Evolutionary conservation across 2,888 invertebrate genomes (phyloP).

Genomic region (Agrotis segetum): DNA sequence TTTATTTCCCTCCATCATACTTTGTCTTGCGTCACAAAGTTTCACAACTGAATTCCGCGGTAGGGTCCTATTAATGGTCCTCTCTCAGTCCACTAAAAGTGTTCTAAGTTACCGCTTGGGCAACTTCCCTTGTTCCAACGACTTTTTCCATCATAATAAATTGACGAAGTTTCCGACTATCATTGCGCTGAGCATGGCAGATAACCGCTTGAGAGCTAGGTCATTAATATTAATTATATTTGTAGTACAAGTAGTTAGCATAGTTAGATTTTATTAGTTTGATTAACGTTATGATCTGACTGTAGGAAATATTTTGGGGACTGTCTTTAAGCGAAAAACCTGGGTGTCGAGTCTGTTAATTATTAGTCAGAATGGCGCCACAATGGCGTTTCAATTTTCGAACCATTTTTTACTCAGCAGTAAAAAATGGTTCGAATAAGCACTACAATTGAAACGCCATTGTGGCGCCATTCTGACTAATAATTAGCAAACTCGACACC

Average conservation of each 20-base stretch:
- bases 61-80: slow-evolving; percentile 29
- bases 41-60: slow-evolving; percentile 18
- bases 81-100: slow-evolving; percentile 38
- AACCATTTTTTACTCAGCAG: too few relatives aligned
- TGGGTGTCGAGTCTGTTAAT: too few relatives aligned
- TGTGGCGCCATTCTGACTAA: too few relatives aligned
- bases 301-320: slow-evolving; percentile 5
- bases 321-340: slow-evolving; percentile 12
- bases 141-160: slow-evolving; percentile 65
- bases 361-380: too few relatives aligned
- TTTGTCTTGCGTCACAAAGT: slow-evolving; percentile 15
- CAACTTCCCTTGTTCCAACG: slow-evolving; percentile 49
- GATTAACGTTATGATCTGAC: slow-evolving; percentile 23
- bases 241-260: slow-evolving; percentile 27
- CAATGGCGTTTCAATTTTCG: too few relatives aligned
- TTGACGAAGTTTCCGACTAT: slow-evolving; percentile 56
- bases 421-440: too few relatives aligned
- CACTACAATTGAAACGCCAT: too few relatives aligned
- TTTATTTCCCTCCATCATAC: slow-evolving; percentile 13
- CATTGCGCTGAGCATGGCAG: slow-evolving; percentile 44
- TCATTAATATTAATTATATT: slow-evolving; percentile 55
- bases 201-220: slow-evolving; percentile 42
- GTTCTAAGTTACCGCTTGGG: slow-evolving; percentile 33
- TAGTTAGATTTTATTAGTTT: slow-evolving; percentile 35
- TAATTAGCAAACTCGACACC: too few relatives aligned